Base-by-base conservation (phyloP, 35 echinoderm and acorn worm species). In the Ptychodera flava region DNA sequence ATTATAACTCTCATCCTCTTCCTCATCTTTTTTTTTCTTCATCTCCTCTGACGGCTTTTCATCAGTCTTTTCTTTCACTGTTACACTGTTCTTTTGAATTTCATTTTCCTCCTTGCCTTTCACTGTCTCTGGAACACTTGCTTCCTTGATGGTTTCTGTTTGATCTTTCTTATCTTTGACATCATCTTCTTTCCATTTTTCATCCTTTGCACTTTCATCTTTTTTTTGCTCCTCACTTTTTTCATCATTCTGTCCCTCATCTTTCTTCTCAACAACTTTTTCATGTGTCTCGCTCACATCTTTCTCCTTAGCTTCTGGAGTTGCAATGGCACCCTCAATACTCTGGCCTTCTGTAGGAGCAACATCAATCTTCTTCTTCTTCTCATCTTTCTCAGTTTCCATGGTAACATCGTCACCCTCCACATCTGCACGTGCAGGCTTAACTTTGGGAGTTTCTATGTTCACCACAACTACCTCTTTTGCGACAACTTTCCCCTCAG, bases 1-100 rank as follows among this genome's bases (percentile, higher is more conserved):
- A 89, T 99, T 99, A 38, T 94, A 82, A 79, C 85, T 88, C 1
- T 99, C 79, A 80, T 99, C 93, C 79, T 83, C 35, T 31, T 32
- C 80, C 29, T 78, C 76, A 33, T 90, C 83, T 31, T 78, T 77
- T 32, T 28, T 84, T 10, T 91, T 77, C 22, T 30, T 75, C 35
- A 35, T 34, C 79, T 35, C 38, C 31, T 77, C 80, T 89, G 82
- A 80, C 34, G 36, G 64, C 35, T 83, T 82, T 1, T 34, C 81
- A 52, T 45, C 53, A 36, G 87, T 83, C 76, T 64, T 37, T 83
- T 89, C 81, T 76, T 36, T 53, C 79, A 82, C 79, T 1, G 77
- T 82, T 30, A 16, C 16, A 22, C 35, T 78, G 64, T 22, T 86
- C 0, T 88, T 84, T 33, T 85, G 16, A 83, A 77, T n/a, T 1